Conservation (phyloP, 37 sponge, comb jelly and placozoan genomes). For the Diacarnus erythraeanus region DNA sequence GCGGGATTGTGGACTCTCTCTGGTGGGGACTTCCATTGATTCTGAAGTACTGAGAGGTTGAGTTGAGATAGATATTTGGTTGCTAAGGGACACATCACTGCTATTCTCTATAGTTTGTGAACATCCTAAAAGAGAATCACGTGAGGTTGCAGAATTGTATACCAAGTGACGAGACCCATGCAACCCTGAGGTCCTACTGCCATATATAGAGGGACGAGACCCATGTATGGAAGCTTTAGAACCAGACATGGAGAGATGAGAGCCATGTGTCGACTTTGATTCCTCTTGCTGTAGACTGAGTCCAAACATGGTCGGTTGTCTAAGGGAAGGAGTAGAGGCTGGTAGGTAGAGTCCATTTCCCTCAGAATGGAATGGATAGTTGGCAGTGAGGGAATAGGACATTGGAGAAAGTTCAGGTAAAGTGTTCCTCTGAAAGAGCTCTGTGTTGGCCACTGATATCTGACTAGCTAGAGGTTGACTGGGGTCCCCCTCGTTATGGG, state of each 20-base stretch:
- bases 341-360: neutral
- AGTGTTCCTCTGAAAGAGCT: conserved; percentile 7
- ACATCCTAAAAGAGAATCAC: neutral
- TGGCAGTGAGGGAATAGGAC: conserved; percentile 14
- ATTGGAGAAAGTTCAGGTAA: conserved; percentile 36
- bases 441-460: neutral
- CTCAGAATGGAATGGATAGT: neutral
- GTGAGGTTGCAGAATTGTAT: neutral
- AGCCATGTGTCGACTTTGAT: conserved; percentile 29
- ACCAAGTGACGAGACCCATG: conserved; percentile 5
- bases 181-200: neutral
- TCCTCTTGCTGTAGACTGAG: conserved; percentile 29
- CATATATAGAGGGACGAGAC: conserved; percentile 1
- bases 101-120: neutral
- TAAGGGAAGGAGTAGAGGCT: conserved; percentile 12
- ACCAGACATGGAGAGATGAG: conserved; percentile 5
- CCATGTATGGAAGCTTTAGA: conserved; percentile 10
- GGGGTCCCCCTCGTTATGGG: neutral
- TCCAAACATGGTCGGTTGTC: conserved; percentile 21
- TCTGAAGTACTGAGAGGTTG: neutral
- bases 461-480: neutral
- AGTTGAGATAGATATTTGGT: neutral
- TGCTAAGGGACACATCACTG: neutral
- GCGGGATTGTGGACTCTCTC: neutral
- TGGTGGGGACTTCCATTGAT: conserved; percentile 2